Evolutionary conservation across 35 echinoderm and acorn worm species (phyloP).

Genomic region (Strongylocentrotus purpuratus): DNA sequence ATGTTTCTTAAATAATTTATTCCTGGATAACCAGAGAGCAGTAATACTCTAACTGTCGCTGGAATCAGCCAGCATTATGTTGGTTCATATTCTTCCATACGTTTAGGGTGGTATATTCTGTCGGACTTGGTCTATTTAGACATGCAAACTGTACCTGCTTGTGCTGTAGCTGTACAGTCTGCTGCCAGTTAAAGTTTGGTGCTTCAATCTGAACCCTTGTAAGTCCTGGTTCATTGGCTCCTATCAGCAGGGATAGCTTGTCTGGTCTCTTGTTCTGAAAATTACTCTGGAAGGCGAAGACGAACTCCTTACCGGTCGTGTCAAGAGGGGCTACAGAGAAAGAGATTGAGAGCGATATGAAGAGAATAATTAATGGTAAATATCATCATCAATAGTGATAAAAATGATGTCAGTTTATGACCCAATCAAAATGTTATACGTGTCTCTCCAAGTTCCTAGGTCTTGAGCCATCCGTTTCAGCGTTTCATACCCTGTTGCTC

Average conservation of each 20-base stretch:
- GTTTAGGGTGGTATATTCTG: neutral
- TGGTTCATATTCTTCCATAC: neutral
- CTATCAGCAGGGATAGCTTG: conserved; percentile 61
- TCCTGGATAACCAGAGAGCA: neutral
- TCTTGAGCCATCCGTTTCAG: too few species aligned
- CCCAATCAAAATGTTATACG: too few species aligned
- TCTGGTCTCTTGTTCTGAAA: conserved; percentile 59
- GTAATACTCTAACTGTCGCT: neutral
- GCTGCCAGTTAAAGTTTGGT: conserved; percentile 55
- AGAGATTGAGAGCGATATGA: neutral
- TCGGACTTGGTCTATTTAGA: neutral
- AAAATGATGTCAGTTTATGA: too few species aligned
- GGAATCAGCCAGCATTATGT: neutral
- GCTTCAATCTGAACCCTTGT: conserved; percentile 61
- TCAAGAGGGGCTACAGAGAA: conserved; percentile 46
- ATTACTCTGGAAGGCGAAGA: conserved; percentile 88
- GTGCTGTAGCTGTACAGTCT: neutral
- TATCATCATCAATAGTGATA: neutral
- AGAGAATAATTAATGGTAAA: neutral
- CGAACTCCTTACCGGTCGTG: conserved; percentile 82
- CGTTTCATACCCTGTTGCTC: too few species aligned
- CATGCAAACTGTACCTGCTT: conserved; percentile 25
- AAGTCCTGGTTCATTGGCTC: conserved; percentile 58
- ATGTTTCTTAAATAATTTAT: too few species aligned
- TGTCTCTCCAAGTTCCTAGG: too few species aligned